These are phyloP conservation scores for Dicrurus megarhynchus DNA, from an alignment of 2,113 vertebrate genomes.

Conservation along the genomic window DNA sequence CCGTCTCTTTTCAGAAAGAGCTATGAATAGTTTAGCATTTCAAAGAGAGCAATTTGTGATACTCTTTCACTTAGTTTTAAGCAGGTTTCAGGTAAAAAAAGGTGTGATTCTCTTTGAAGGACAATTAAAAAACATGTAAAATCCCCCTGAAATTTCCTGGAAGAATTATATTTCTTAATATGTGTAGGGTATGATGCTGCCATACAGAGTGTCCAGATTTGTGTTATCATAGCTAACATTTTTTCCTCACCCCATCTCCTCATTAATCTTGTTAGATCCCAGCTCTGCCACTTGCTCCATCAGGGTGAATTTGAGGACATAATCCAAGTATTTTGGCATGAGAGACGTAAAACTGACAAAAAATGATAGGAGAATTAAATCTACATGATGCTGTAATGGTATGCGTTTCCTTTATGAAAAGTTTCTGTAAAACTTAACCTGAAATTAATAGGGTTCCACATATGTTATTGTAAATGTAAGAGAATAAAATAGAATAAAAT, in stretches of 20 bases:
- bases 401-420: neutral
- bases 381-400: neutral
- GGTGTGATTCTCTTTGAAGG: neutral
- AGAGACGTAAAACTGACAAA: neutral
- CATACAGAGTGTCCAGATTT: neutral
- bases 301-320: neutral
- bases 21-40: neutral
- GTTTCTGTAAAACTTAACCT: neutral
- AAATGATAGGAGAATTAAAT: neutral
- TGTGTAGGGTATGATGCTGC: neutral
- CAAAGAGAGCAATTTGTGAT: neutral
- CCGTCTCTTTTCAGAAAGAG: neutral
- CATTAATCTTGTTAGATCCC: neutral
- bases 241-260: neutral
- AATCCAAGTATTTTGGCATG: neutral
- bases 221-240: neutral
- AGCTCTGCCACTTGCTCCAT: neutral
- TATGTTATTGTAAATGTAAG: neutral
- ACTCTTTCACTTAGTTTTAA: neutral
- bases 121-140: neutral
- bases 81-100: neutral
- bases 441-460: constrained; percentile 4
- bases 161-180: neutral
- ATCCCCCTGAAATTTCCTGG: neutral
- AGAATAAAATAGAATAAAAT: neutral